These are phyloP conservation scores for Tragelaphus buxtoni DNA, from an alignment of 2,113 vertebrate genomes.

Conservation along the genomic window DNA sequence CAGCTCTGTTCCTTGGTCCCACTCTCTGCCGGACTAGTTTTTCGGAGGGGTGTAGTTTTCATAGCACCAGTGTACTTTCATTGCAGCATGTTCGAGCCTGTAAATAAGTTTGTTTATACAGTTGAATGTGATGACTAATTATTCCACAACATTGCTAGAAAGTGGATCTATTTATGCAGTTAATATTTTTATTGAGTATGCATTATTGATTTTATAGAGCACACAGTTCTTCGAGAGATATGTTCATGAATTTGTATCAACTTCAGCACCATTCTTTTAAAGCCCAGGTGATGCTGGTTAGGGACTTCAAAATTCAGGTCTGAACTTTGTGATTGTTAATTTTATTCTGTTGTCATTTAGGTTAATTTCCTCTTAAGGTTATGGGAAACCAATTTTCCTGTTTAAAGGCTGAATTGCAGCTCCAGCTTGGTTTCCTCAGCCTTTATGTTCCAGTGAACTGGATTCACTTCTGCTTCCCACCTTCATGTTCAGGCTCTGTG, in stretches of 20 bases:
- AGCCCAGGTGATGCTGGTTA: neutral
- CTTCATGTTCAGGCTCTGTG: neutral
- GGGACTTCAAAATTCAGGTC: constrained; percentile 26
- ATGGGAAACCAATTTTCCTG: neutral
- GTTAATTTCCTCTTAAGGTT: constrained; percentile 36
- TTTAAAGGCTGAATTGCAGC: constrained; percentile 6
- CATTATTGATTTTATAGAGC: constrained; percentile 59
- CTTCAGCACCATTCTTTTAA: neutral
- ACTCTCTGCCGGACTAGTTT: neutral
- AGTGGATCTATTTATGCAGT: constrained; percentile 40
- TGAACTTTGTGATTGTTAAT: constrained; percentile 44
- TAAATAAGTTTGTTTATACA: neutral
- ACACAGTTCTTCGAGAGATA: constrained; percentile 15
- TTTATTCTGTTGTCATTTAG: constrained; percentile 45
- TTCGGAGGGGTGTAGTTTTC: neutral
- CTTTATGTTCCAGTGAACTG: neutral
- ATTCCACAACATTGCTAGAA: constrained; percentile 1
- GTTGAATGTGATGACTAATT: constrained; percentile 25
- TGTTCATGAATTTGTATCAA: constrained; percentile 41
- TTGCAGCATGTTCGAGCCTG: neutral
- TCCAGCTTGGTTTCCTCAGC: neutral
- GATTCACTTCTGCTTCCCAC: neutral
- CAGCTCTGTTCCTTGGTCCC: neutral
- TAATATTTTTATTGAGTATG: constrained; percentile 62
- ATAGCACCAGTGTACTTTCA: neutral